Evolutionary conservation across 2,797 vertebrate species (phyloP).

Genomic region (Brotogeris chrysoptera): DNA sequence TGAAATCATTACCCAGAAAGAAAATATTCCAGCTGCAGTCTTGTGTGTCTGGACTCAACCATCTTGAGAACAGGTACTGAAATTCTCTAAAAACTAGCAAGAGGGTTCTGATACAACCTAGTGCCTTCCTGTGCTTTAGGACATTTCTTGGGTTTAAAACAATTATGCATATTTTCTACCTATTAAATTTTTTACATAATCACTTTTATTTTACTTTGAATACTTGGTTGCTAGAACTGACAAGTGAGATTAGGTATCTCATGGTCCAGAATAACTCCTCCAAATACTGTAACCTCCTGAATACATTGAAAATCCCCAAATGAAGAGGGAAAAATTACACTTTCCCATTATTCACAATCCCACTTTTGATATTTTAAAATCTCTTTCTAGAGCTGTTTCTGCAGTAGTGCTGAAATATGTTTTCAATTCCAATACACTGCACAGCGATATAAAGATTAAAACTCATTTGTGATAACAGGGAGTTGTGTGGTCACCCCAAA

Average conservation of each 20-base stretch:
- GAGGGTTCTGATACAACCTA: background rate
- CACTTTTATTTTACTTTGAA: background rate
- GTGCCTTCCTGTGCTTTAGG: background rate
- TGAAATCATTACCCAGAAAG: background rate
- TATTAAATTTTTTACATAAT: background rate
- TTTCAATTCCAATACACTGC: background rate
- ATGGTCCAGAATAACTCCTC: background rate
- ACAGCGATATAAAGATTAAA: background rate
- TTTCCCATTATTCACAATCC: background rate
- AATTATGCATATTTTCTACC: background rate
- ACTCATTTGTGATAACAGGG: background rate
- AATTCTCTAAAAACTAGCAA: background rate
- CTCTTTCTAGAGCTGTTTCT: background rate
- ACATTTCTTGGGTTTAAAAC: background rate
- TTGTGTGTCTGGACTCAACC: background rate
- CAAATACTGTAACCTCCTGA: background rate
- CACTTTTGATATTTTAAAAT: background rate
- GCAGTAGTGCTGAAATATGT: background rate
- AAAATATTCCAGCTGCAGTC: background rate
- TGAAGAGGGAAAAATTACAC: background rate
- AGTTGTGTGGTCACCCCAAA: background rate
- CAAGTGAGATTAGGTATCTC: background rate
- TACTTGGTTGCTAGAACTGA: background rate
- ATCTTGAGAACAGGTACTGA: background rate
- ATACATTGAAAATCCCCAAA: background rate